Percentiles rank a stretch among this genome's conserved stretches.
Evolutionary conservation across 2,888 invertebrate species (phyloP).

Genomic region (Drosophila testacea): DNA sequence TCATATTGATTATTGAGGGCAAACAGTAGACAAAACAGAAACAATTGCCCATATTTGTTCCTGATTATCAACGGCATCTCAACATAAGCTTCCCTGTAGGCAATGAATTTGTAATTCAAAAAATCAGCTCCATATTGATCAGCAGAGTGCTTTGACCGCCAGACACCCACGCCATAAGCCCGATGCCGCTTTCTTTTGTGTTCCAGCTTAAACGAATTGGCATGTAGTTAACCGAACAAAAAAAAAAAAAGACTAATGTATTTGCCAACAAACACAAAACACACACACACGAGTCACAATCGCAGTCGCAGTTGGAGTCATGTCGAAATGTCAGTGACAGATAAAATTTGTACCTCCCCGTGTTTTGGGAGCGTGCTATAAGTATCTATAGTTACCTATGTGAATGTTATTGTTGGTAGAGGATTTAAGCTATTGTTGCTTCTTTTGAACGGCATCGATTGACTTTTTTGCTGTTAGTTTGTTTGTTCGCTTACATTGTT

Average conservation of each 20-base stretch:
- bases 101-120: conserved; percentile 35
- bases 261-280: conserved; percentile 56
- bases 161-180: conserved; percentile 62
- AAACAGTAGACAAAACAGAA: conserved; percentile 41
- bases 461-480: conserved; percentile 67
- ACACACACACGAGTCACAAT: conserved; percentile 39
- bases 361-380: conserved; percentile 71
- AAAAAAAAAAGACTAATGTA: conserved; percentile 21
- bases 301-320: conserved; percentile 57
- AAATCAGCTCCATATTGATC: conserved; percentile 26
- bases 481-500: conserved; percentile 52
- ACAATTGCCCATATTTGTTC: conserved; percentile 44
- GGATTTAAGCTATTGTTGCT: conserved; percentile 51
- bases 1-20: conserved; percentile 70
- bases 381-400: conserved; percentile 39
- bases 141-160: conserved; percentile 72
- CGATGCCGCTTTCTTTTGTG: conserved; percentile 69
- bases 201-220: conserved; percentile 45
- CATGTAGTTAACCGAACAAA: conserved; percentile 47
- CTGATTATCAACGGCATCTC: conserved; percentile 49
- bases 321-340: conserved; percentile 74
- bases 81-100: conserved; percentile 36
- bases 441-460: conserved; percentile 65
- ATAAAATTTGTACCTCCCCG: conserved; percentile 69
- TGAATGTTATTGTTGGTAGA: conserved; percentile 37